Evolutionary conservation across 2,797 vertebrate genomes (phyloP).

Genomic region (Coregonus suidteri): DNA sequence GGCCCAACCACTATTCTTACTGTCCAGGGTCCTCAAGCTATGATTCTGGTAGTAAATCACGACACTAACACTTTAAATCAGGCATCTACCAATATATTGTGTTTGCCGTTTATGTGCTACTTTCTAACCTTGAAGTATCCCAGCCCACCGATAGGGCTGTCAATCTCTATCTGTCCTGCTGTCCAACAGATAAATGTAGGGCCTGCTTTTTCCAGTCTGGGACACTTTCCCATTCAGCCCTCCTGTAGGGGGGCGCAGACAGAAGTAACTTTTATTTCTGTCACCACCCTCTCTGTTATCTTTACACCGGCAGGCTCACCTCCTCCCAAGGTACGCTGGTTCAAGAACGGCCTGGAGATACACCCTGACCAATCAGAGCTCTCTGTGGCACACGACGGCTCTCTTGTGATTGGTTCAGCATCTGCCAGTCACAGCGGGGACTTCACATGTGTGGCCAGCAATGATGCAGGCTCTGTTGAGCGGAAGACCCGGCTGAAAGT

Average conservation of each 20-base stretch:
- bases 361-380: conserved; percentile 68
- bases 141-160: conserved; percentile 41
- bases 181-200: conserved; percentile 61
- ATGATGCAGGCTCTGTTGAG: conserved; percentile 83
- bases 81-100: conserved; percentile 28
- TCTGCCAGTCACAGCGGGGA: conserved; percentile 81
- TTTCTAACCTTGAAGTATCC: conserved; percentile 56
- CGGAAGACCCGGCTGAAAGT: conserved; percentile 82
- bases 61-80: conserved; percentile 39
- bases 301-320: conserved; percentile 61
- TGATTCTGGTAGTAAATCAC: conserved; percentile 60
- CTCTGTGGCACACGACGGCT: conserved; percentile 73
- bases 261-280: conserved; percentile 54
- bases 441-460: conserved; percentile 85
- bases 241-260: conserved; percentile 43
- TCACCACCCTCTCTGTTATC: conserved; percentile 14
- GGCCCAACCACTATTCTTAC: conserved; percentile 37
- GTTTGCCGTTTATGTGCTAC: conserved; percentile 39
- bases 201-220: conserved; percentile 55
- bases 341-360: conserved; percentile 81
- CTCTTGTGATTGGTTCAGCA: conserved; percentile 78
- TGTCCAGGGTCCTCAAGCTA: conserved; percentile 41
- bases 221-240: conserved; percentile 47
- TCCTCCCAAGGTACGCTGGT: conserved; percentile 80
- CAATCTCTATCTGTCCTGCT: conserved; percentile 45